Conservation (phyloP, 2,888 invertebrate genomes). For the Agonum fuliginosum region DNA sequence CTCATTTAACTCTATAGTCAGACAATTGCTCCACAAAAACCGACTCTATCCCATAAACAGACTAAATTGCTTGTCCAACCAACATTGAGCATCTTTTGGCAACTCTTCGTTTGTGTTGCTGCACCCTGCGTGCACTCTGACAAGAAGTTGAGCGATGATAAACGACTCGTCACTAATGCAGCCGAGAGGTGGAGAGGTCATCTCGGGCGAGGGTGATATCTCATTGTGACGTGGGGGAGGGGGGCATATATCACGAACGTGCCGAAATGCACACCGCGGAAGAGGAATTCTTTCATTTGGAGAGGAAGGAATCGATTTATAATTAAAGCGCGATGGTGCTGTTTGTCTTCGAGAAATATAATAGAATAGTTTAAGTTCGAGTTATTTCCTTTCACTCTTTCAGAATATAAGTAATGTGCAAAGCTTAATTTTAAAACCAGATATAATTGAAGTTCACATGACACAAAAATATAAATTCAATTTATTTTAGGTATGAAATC, state of each 20-base stretch:
- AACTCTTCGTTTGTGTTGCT: conserved; percentile 9
- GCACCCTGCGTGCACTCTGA: not conserved
- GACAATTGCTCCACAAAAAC: not conserved
- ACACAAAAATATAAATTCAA: too few species aligned
- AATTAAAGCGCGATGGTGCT: conserved; percentile 49
- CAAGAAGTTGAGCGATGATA: conserved; percentile 45
- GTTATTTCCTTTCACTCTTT: too few species aligned
- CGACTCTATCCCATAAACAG: conserved; percentile 10
- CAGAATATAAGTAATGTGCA: too few species aligned
- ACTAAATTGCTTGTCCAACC: conserved; percentile 17
- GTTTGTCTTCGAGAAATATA: not conserved
- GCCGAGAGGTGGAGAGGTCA: conserved; percentile 43
- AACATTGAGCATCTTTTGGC: conserved; percentile 17
- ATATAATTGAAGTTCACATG: too few species aligned
- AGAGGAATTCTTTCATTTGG: conserved; percentile 55
- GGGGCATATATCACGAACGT: conserved; percentile 55
- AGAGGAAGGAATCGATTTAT: conserved; percentile 42
- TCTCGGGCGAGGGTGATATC: conserved; percentile 44
- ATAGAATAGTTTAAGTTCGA: not conserved
- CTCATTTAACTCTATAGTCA: not conserved
- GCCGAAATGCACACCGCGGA: conserved; percentile 51
- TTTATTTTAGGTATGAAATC: too few species aligned
- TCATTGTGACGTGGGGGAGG: conserved; percentile 47
- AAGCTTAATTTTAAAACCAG: too few species aligned
- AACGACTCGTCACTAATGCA: conserved; percentile 51